Evolutionary conservation across 1,140 invertebrate species (phyloP).

Genomic region (Drosophila ercepeae): DNA sequence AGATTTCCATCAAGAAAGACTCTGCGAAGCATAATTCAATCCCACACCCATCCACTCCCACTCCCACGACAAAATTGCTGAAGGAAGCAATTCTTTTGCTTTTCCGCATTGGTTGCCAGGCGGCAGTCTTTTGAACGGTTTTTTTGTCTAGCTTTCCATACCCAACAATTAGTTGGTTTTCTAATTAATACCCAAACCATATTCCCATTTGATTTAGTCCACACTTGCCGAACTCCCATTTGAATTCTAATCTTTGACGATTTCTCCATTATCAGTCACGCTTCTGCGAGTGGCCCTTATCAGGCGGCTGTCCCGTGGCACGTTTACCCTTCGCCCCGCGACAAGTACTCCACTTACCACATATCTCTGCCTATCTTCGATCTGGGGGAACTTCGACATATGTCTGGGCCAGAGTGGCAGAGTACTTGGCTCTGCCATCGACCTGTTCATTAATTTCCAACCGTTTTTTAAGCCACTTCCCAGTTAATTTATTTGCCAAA

Average conservation of each 20-base stretch:
- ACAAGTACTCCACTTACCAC: neutral
- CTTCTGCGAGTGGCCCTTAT: constrained; percentile 18
- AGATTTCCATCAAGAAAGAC: too few species aligned
- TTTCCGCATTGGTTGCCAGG: neutral
- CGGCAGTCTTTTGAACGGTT: too few species aligned
- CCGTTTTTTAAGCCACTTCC: neutral
- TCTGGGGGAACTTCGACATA: neutral
- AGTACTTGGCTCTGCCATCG: neutral
- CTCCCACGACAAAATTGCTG: constrained; percentile 17
- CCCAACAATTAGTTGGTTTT: too few species aligned
- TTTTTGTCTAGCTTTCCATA: too few species aligned
- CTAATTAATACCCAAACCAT: neutral
- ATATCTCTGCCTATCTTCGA: constrained; percentile 6
- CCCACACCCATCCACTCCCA: neutral
- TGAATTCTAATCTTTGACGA: neutral
- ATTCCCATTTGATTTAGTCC: neutral
- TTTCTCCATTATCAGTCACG: neutral
- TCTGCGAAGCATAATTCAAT: neutral
- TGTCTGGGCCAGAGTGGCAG: neutral
- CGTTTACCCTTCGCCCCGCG: neutral
- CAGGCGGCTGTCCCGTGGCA: neutral
- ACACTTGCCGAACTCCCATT: neutral
- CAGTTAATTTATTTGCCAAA: constrained; percentile 12
- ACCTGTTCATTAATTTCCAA: neutral
- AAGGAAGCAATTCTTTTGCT: neutral